Evolutionary conservation across 2,113 vertebrate genomes (phyloP).

Genomic region (Bagarius yarrelli): DNA sequence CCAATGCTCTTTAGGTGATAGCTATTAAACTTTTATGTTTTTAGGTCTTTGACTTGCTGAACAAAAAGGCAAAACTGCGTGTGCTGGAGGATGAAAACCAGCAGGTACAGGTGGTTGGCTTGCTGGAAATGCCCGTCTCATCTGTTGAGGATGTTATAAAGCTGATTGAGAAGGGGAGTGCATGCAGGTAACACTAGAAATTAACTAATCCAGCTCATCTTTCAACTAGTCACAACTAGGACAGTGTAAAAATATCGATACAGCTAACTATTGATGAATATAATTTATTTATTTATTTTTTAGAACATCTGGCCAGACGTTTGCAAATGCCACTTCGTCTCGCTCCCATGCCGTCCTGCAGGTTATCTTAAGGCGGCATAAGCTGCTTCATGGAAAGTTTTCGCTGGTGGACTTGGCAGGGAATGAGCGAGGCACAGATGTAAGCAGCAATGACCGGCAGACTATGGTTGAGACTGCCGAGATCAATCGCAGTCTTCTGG

Average conservation of each 20-base stretch:
- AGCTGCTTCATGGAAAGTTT: slow-evolving; percentile 86
- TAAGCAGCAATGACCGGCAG: slow-evolving; percentile 83
- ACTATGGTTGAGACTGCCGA: slow-evolving; percentile 90
- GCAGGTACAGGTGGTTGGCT: slow-evolving; percentile 91
- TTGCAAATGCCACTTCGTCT: slow-evolving; percentile 90
- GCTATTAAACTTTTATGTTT: background rate
- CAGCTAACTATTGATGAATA: too few relatives aligned
- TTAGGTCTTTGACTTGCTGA: slow-evolving; percentile 92
- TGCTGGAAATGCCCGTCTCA: slow-evolving; percentile 80
- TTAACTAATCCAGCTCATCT: too few relatives aligned
- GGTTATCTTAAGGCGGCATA: slow-evolving; percentile 79
- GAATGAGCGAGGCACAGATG: slow-evolving; percentile 91
- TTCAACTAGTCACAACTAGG: too few relatives aligned
- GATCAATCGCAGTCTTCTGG: slow-evolving; percentile 95
- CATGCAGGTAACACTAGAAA: slow-evolving; percentile 79
- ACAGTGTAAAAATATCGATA: too few relatives aligned
- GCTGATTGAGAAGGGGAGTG: slow-evolving; percentile 83
- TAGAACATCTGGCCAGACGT: slow-evolving; percentile 95
- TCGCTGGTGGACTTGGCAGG: slow-evolving; percentile 96
- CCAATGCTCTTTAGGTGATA: background rate
- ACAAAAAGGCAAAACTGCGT: slow-evolving; percentile 89
- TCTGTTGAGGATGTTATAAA: slow-evolving; percentile 87
- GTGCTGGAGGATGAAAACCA: slow-evolving; percentile 94
- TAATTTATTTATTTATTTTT: too few relatives aligned
- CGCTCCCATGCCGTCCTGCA: slow-evolving; percentile 95